Evolutionary conservation across 2,113 vertebrate genomes (phyloP), one percentile per base, ranked within the genome.

Genomic region (Circaetus cinerascens): DNA sequence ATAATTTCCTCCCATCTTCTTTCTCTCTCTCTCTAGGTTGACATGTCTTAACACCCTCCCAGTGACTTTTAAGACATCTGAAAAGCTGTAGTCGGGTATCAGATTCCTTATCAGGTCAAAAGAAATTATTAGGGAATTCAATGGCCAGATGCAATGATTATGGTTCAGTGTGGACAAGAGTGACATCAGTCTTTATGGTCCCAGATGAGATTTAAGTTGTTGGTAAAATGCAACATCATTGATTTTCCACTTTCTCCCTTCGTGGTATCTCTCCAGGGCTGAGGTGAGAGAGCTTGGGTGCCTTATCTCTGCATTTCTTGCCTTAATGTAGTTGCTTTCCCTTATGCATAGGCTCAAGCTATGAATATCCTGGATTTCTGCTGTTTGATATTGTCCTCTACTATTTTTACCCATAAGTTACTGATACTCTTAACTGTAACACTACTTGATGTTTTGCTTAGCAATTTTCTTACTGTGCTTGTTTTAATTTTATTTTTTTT

Each of bases 31-130:
- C 25, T 82, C 69, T 59, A 32, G 53, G 26, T 8, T 91, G 88
- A 94, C 90, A 92, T n/a, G 73, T 80, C 43, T 69, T 34, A 82
- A 93, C 71, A 90, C 32, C n/a, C 63, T 95, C 75, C n/a, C 56
- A 27, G 20, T 77, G 82, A 86, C 90, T 86, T 90, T 66, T n/a
- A 74, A 77, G 75, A 63, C 32, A 57, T 55, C 29, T 90, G 75
- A 88, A 90, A 83, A 88, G 40, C 78, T 71, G 23, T 67, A 94
- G 59, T 43, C 55, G 63, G 50, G 55, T 67, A 83, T 88, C 81
- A 80, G 46, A 46, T 80, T 82, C 67, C 50, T 94, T 82, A 88
- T 69, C n/a, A 92, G 82, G 94, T 93, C 86, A 90, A 90, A 93
- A 92, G 41, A 86, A 88, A 94, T 80, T 76, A 77, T 63, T 71